Percentiles rank a stretch among this genome's conserved stretches.
phyloP scores from a whole-genome alignment of 37 sponge, comb jelly and placozoan genomes.

The Aphrocallistes beatrix region DNA sequence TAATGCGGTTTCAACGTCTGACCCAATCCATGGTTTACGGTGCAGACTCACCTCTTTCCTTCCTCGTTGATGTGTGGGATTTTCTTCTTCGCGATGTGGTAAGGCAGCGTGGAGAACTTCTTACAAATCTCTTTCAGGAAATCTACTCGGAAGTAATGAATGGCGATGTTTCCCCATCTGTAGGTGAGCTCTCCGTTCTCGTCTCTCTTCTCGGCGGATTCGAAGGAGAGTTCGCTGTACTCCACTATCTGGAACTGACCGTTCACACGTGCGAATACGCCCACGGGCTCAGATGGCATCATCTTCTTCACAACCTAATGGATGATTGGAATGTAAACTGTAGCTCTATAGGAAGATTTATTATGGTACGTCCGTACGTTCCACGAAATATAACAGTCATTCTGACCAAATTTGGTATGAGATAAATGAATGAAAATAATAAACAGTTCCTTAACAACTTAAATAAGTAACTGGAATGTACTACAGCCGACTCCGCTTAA shows the following conservation, averaged over 20 bases:
- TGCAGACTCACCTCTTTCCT: conserved; percentile 38
- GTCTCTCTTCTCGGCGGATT: conserved; percentile 59
- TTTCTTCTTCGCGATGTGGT: conserved; percentile 91
- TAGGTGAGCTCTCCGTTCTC: conserved; percentile 65
- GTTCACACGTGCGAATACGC: conserved; percentile 69
- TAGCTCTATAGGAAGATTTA: not conserved
- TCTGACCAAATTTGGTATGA: too few species aligned
- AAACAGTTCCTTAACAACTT: too few species aligned
- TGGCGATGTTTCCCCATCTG: conserved; percentile 87
- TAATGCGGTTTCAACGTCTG: too few species aligned
- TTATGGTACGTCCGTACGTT: not conserved
- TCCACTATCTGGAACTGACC: conserved; percentile 87
- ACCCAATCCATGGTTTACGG: too few species aligned
- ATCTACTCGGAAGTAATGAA: conserved; percentile 74
- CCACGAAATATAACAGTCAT: too few species aligned
- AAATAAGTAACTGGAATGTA: too few species aligned
- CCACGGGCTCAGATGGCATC: conserved; percentile 76
- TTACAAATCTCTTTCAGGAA: conserved; percentile 34
- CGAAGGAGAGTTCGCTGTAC: conserved; percentile 85
- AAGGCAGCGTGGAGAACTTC: conserved; percentile 21
- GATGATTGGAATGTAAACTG: not conserved
- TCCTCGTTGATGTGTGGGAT: conserved; percentile 54
- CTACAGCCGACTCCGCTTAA: too few species aligned
- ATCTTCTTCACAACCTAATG: conserved; percentile 76
- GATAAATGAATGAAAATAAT: too few species aligned